These are phyloP conservation scores for Podarcis siculus DNA, from an alignment of 2,797 vertebrate species.

Conservation along the genomic window DNA sequence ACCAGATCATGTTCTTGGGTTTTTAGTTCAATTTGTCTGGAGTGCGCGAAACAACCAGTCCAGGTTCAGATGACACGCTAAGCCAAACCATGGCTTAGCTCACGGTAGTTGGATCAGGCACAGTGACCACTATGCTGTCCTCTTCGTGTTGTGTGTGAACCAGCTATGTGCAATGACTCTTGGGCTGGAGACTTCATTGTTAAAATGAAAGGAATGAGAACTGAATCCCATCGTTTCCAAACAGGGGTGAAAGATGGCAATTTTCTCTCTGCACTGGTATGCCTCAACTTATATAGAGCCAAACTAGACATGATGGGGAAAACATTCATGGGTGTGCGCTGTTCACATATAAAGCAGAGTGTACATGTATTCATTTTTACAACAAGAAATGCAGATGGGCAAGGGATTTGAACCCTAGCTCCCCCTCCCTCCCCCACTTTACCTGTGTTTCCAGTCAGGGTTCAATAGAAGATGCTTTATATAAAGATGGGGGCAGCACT, in stretches of 20 bases:
- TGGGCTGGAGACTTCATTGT: background rate
- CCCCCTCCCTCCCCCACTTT: background rate
- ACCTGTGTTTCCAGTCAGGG: background rate
- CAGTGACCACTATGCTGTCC: no score
- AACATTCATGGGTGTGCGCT: background rate
- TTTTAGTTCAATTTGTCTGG: no score
- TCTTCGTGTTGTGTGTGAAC: no score
- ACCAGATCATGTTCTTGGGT: no score
- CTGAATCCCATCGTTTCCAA: background rate
- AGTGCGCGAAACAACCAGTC: no score
- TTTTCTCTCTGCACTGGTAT: constrained; percentile 46
- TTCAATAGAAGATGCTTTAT: background rate
- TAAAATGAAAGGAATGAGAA: background rate
- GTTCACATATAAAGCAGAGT: background rate
- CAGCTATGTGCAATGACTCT: background rate
- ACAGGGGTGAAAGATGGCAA: constrained; percentile 27
- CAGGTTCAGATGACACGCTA: no score
- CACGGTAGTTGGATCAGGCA: no score
- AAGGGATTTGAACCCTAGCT: background rate
- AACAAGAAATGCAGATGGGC: background rate
- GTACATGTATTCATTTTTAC: background rate
- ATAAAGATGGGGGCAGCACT: background rate
- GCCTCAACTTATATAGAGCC: constrained; percentile 41
- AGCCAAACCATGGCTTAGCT: no score
- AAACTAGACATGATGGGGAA: no score